Percentiles rank a stretch among this genome's conserved stretches.
Evolutionary conservation across 2,888 invertebrate species (phyloP).

Genomic region (Tribolium freemani): DNA sequence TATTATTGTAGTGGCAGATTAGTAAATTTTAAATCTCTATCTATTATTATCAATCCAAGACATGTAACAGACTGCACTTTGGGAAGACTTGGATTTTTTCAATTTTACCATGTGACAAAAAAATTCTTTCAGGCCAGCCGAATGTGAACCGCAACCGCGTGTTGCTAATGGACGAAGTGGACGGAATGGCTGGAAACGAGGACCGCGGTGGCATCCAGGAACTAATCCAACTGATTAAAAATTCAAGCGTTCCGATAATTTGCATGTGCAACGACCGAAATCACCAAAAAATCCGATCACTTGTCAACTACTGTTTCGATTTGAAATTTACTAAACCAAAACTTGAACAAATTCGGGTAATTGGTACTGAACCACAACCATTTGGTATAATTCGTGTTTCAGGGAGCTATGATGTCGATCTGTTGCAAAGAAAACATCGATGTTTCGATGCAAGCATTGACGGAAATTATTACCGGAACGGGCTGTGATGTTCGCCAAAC

Average conservation of each 20-base stretch:
- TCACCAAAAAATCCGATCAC: slow-evolving; percentile 91
- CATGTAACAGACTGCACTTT: no score
- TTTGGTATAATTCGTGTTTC: slow-evolving; percentile 51
- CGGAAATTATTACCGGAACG: slow-evolving; percentile 87
- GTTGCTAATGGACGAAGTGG: slow-evolving; percentile 99
- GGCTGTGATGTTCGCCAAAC: slow-evolving; percentile 96
- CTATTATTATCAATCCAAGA: no score
- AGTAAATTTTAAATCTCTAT: no score
- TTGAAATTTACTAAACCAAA: slow-evolving; percentile 88
- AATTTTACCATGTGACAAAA: no score
- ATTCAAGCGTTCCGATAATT: slow-evolving; percentile 87
- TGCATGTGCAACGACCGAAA: slow-evolving; percentile 99
- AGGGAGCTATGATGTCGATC: slow-evolving; percentile 92
- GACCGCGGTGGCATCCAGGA: slow-evolving; percentile 98
- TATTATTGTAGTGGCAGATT: no score
- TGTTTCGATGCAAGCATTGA: slow-evolving; percentile 81
- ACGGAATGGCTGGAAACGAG: slow-evolving; percentile 99
- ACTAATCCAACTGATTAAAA: slow-evolving; percentile 91
- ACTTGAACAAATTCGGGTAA: slow-evolving; percentile 90
- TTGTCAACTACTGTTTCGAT: slow-evolving; percentile 96
- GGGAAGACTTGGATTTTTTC: no score
- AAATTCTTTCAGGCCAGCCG: slow-evolving; percentile 55
- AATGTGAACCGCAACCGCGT: slow-evolving; percentile 82
- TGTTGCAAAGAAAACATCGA: slow-evolving; percentile 92
- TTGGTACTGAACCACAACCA: not conserved